Base-by-base conservation (phyloP, 2,888 invertebrate species). In the Fragum whitleyi region DNA sequence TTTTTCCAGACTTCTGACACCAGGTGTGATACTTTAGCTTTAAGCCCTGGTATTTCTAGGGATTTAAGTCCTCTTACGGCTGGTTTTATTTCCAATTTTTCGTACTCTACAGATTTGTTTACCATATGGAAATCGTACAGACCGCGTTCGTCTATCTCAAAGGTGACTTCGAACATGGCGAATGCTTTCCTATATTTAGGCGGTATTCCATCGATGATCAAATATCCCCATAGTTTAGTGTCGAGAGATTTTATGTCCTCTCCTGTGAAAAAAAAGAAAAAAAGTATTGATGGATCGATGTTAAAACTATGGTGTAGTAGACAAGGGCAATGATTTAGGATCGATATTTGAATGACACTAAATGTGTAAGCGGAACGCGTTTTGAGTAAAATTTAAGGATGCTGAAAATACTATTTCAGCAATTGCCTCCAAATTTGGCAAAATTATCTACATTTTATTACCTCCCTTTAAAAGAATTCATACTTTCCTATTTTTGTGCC, bases 71-170 rank as follows among this genome's bases (percentile, higher is more conserved):
- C 62, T 19, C 36, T 6, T 2, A 62, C 62, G 32, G 62, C 62
- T 62, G 62, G 62, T 26, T 29, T 62, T 5, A 62, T 36, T n/a
- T 23, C 62, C 2, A 62, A 32, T 21, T 32, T 62, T 11, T 62
- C 32, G n/a, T 32, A 32, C 19, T 23, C n/a, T 5, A 62, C 62
- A 16, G 62, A 62, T n/a, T 62, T 62, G 21, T 29, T 36, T 3
- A 9, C 14, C 32, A 36, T 26, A 21, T 62, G 29, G 19, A 62
- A 62, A n/a, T 62, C n/a, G 36, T 32, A 62, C 32, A 62, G 62
- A 16, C 62, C 62, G 1, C 62, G 28, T n/a, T 62, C 62, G 21
- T 62, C 62, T 32, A 62, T 62, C 21, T n/a, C 26, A 28, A 62
- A 29, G 2, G 29, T 62, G n/a, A 32, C 28, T 62, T 62, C 62